Evolutionary conservation across 1,140 invertebrate species (phyloP).

Genomic region (Acromyrmex echinatior): DNA sequence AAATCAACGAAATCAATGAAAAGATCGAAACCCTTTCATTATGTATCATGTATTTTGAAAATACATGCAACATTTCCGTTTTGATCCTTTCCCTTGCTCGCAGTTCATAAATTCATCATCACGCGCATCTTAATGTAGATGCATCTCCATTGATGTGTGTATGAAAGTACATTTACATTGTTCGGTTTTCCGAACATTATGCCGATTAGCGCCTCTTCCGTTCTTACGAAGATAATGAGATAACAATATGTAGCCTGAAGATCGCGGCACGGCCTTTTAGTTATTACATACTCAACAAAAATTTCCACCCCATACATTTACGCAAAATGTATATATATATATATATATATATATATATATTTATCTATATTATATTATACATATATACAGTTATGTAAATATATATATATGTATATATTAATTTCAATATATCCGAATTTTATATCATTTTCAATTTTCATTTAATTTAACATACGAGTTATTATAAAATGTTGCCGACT

Average conservation of each 20-base stretch:
- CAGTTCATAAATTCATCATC: background rate
- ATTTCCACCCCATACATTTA: slow-evolving; percentile 23
- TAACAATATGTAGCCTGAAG: slow-evolving; percentile 14
- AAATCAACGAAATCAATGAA: background rate
- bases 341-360: slow-evolving; percentile 64
- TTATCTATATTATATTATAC: background rate
- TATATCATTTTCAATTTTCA: slow-evolving; percentile 18
- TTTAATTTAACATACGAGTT: slow-evolving; percentile 16
- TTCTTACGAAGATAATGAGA: background rate
- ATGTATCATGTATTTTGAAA: background rate
- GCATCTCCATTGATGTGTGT: background rate
- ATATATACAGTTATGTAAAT: slow-evolving; percentile 54
- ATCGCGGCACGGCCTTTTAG: slow-evolving; percentile 40
- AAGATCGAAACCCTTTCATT: background rate
- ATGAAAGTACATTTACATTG: background rate
- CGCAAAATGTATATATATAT: slow-evolving; percentile 37
- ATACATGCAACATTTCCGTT: background rate
- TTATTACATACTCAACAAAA: background rate
- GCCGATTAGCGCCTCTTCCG: background rate
- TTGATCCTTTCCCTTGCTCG: slow-evolving; percentile 27
- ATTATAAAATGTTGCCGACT: slow-evolving; percentile 17
- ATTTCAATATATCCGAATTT: background rate
- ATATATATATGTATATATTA: slow-evolving; percentile 57
- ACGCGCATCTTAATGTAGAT: background rate
- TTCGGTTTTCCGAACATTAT: background rate